A percentile compares a stretch with the other conserved stretches of the same genome.
Conservation (phyloP, 2,888 invertebrate species). For the Nephrotoma guestfalica region DNA sequence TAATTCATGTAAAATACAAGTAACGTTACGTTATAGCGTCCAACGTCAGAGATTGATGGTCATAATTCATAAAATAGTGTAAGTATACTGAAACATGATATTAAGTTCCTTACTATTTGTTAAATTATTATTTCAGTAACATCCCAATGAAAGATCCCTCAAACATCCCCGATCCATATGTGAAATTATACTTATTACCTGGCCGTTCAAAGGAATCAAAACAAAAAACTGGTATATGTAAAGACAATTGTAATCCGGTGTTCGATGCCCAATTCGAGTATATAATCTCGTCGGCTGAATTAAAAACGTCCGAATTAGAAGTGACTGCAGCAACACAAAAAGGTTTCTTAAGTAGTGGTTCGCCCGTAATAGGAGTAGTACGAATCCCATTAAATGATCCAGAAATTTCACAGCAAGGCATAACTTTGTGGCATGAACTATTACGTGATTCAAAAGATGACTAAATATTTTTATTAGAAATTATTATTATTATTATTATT, state of each 20-base stretch:
- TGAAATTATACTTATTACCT: conserved; percentile 74
- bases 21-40: conserved; percentile 73
- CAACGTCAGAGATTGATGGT: conserved; percentile 69
- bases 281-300: conserved; percentile 64
- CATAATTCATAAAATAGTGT: conserved; percentile 82
- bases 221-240: conserved; percentile 63
- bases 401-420: conserved; percentile 25
- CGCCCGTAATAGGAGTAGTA: conserved; percentile 71
- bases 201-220: conserved; percentile 75
- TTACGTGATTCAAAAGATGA: conserved; percentile 48
- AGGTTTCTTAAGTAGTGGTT: conserved; percentile 63
- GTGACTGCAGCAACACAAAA: conserved; percentile 82
- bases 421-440: conserved; percentile 28
- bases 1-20: conserved; percentile 57
- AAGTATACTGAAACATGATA: conserved; percentile 31
- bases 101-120: not conserved
- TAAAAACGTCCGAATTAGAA: conserved; percentile 62
- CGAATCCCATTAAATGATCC: conserved; percentile 24
- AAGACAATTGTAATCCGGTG: conserved; percentile 81
- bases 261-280: conserved; percentile 89
- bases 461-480: conserved; percentile 35
- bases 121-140: conserved; percentile 37
- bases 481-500: not conserved
- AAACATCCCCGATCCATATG: conserved; percentile 80
- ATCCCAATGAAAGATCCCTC: conserved; percentile 66